These are phyloP conservation scores for Caretta caretta DNA, from an alignment of 2,113 vertebrate species.

Conservation along the genomic window DNA sequence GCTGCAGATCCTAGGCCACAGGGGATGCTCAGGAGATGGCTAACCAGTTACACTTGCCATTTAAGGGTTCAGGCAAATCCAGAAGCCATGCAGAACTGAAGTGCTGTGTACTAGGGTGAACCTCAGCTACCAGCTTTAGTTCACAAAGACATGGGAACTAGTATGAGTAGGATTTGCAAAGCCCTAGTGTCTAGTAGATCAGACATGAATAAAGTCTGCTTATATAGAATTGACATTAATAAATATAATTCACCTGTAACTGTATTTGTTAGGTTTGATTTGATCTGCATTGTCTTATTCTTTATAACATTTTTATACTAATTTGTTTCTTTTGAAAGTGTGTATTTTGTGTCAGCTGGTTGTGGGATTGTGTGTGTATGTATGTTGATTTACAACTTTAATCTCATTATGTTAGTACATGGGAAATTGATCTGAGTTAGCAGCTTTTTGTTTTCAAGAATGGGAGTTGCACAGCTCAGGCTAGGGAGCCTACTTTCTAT, in stretches of 20 bases:
- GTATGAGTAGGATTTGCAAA: background rate
- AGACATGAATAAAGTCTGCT: too few species aligned
- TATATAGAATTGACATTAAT: too few species aligned
- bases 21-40: too few species aligned
- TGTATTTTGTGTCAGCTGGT: background rate
- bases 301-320: background rate
- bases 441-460: background rate
- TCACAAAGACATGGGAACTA: background rate
- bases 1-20: too few species aligned
- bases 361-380: background rate
- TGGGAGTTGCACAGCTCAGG: background rate
- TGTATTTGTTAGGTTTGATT: background rate
- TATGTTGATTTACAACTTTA: accelerated
- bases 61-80: background rate
- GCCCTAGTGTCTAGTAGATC: background rate
- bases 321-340: background rate
- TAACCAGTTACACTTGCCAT: background rate
- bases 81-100: too few species aligned
- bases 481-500: too few species aligned
- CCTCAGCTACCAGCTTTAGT: background rate
- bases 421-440: background rate
- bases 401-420: background rate
- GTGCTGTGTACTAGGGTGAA: too few species aligned
- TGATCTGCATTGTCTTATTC: background rate
- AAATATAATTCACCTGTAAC: accelerated